Evolutionary conservation across 2,113 vertebrate species (phyloP).

Genomic region (Mellivora capensis): DNA sequence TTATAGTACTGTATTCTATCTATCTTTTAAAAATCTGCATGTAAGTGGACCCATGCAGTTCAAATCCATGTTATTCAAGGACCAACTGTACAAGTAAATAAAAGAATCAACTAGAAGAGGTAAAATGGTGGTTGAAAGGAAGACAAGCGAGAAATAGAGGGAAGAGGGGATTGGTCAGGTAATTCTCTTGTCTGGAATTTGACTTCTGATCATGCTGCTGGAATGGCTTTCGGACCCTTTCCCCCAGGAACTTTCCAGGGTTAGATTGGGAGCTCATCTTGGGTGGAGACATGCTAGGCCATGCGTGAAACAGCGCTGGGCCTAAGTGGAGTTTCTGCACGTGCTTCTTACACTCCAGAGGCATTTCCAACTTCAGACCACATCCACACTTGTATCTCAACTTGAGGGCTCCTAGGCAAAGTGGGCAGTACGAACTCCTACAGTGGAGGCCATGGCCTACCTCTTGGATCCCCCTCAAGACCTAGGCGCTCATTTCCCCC

Average conservation of each 20-base stretch:
- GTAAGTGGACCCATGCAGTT: background rate
- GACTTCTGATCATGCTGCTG: background rate
- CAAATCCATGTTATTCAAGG: background rate
- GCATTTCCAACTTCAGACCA: background rate
- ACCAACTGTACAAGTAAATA: background rate
- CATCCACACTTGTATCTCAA: background rate
- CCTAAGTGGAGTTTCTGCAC: background rate
- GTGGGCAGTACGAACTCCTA: background rate
- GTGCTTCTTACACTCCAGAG: background rate
- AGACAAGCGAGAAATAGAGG: background rate
- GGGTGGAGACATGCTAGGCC: background rate
- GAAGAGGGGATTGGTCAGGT: background rate
- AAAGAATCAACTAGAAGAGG: background rate
- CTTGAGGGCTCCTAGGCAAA: background rate
- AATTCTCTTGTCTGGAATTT: background rate
- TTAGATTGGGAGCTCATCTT: background rate
- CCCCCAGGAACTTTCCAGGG: background rate
- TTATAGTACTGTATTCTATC: background rate
- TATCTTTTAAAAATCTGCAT: background rate
- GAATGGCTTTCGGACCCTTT: background rate
- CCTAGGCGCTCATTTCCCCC: background rate
- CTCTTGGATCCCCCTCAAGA: background rate
- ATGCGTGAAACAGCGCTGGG: background rate
- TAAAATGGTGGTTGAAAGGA: background rate
- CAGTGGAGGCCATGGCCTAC: background rate